Evolutionary conservation across 2,113 vertebrate genomes (phyloP), one percentile per base, ranked within the genome.

Genomic region (Oceanodroma tethys): DNA sequence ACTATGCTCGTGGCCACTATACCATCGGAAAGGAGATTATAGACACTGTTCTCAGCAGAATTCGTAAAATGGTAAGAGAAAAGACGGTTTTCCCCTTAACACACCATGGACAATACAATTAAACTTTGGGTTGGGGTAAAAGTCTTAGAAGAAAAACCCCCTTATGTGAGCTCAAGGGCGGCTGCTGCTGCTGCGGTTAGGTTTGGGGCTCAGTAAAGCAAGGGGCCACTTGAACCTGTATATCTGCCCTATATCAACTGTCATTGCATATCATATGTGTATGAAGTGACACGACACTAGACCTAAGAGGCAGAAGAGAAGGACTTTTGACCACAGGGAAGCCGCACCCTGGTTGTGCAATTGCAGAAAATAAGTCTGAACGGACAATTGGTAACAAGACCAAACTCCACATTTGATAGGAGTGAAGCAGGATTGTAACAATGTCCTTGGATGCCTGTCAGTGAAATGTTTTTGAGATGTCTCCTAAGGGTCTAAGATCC

Each of bases 21-120:
- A 98, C 97, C 66, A 97, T 98, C 1, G 98, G 98, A 9, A 98
- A 98, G 91, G 98, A 98, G 79, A 97, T 98, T 12, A 97, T 98
- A 29, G 98, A 98, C 79, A 91, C 92, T 3, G 98, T 98, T 14
- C 93, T 98, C 60, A 96, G 97, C 95, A 90, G 97, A 17, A 97
- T 98, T 29, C 96, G 97, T 1, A 98, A 98, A 50, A 97, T 98
- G 97, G 98, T 93, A 89, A 96, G 96, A 71, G 27, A 2, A 4
- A 19, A 6, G 25, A 16, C 6, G 9, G 7, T 6, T 16, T 81
- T 59, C 34, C 19, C 34, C 38, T 65, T 68, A 23, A 30, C 16
- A 23, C 23, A 27, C 16, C 11, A 0, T 2, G 34, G 16, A 7
- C 13, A 6, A 3, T 2, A 1, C 2, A 10, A 6, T n/a, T 10